These are phyloP conservation scores for Himalopsyche phryganea DNA, from an alignment of 1,140 invertebrate species.

Conservation along the genomic window DNA sequence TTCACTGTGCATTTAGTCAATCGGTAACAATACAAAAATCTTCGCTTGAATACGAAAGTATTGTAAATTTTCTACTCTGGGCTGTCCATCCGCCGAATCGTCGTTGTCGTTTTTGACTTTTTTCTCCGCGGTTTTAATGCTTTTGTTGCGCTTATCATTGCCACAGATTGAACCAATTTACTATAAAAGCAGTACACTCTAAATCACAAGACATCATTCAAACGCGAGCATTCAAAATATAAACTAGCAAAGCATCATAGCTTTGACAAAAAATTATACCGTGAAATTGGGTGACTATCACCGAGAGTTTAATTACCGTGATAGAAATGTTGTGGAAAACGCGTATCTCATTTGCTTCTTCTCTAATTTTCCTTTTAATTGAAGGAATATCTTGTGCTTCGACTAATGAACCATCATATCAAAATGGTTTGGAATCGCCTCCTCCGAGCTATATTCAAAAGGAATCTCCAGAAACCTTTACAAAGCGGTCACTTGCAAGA, in stretches of 20 bases:
- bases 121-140: too few relatives aligned
- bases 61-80: too few relatives aligned
- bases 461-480: slow-evolving; percentile 27
- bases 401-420: slow-evolving; percentile 28
- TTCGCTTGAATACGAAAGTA: too few relatives aligned
- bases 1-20: too few relatives aligned
- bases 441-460: slow-evolving; percentile 7
- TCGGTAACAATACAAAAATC: too few relatives aligned
- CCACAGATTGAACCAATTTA: background rate
- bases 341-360: background rate
- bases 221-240: background rate
- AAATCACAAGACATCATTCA: slow-evolving; percentile 14
- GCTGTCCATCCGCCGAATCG: too few relatives aligned
- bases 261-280: slow-evolving; percentile 2
- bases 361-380: background rate
- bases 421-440: slow-evolving; percentile 26
- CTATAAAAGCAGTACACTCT: background rate
- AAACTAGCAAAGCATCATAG: background rate
- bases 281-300: too few relatives aligned
- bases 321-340: slow-evolving; percentile 13
- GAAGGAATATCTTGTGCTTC: slow-evolving; percentile 1
- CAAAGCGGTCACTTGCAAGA: slow-evolving; percentile 41
- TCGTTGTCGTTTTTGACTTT: too few relatives aligned
- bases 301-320: too few relatives aligned
- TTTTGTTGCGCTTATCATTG: background rate